These are phyloP conservation scores for Cydia fagiglandana DNA, from an alignment of 1,140 invertebrate genomes.

Conservation along the genomic window DNA sequence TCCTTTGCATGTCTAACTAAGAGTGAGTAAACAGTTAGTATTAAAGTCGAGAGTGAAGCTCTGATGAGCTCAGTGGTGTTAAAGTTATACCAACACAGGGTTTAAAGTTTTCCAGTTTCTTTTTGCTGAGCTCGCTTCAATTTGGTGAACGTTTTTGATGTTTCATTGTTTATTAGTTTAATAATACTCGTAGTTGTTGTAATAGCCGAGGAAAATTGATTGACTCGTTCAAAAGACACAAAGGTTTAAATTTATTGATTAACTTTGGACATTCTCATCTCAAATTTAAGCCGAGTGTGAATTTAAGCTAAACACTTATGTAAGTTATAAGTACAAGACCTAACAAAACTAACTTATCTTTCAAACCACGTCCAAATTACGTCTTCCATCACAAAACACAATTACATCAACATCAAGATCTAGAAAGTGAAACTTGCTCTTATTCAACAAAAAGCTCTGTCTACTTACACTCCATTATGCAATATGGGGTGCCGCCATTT, in stretches of 20 bases:
- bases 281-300: too few relatives aligned
- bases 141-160: background rate
- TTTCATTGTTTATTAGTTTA: background rate
- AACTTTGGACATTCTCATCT: too few relatives aligned
- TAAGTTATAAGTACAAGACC: background rate
- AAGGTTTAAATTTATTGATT: too few relatives aligned
- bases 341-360: slow-evolving; percentile 35
- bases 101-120: background rate
- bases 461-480: slow-evolving; percentile 59
- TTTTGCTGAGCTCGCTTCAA: background rate
- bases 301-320: background rate
- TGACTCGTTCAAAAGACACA: too few relatives aligned
- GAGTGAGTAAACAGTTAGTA: too few relatives aligned
- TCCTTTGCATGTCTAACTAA: too few relatives aligned
- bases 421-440: slow-evolving; percentile 66
- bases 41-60: too few relatives aligned
- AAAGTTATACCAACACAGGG: background rate
- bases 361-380: background rate
- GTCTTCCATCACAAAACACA: slow-evolving; percentile 20
- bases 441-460: slow-evolving; percentile 61
- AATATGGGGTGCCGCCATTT: slow-evolving; percentile 68
- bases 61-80: slow-evolving; percentile 7
- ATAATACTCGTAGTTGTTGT: too few relatives aligned
- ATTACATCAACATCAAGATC: slow-evolving; percentile 46
- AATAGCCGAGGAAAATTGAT: too few relatives aligned